phyloP scores from a whole-genome alignment of 1,140 invertebrate genomes.

The Planococcus citri region DNA sequence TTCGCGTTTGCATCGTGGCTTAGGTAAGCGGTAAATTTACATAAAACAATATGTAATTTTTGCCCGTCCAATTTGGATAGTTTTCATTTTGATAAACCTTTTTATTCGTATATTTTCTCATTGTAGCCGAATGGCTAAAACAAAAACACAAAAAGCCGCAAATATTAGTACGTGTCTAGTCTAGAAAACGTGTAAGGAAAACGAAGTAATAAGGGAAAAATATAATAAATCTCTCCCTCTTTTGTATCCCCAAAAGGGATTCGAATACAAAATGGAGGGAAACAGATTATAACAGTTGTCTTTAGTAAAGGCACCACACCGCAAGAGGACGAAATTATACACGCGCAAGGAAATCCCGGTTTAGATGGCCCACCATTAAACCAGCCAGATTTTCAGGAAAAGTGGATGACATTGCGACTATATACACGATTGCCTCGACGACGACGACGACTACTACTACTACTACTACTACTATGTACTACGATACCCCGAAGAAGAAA shows the following conservation, averaged over 20 bases:
- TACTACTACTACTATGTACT: too few relatives aligned
- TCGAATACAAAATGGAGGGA: neutral
- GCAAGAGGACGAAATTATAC: conserved; percentile 12
- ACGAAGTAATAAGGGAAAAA: conserved; percentile 15
- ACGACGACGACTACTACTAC: too few relatives aligned
- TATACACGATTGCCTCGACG: neutral
- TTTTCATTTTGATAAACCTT: conserved; percentile 2
- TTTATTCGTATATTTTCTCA: conserved; percentile 9
- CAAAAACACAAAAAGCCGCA: conserved; percentile 3
- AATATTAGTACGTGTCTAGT: conserved; percentile 11
- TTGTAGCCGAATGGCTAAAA: neutral
- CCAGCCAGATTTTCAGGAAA: conserved; percentile 4
- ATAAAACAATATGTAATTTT: conserved; percentile 18
- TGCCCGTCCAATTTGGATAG: neutral
- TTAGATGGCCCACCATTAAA: conserved; percentile 13
- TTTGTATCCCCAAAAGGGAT: neutral
- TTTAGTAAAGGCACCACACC: neutral
- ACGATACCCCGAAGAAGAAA: neutral
- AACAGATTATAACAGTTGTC: conserved; percentile 20
- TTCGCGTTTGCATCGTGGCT: too few relatives aligned
- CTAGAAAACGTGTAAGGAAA: conserved; percentile 15
- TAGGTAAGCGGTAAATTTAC: neutral
- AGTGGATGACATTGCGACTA: neutral
- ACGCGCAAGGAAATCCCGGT: neutral
- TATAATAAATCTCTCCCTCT: conserved; percentile 4